phyloP scores from a whole-genome alignment of 2,797 vertebrate species.

The Falco berigora region DNA sequence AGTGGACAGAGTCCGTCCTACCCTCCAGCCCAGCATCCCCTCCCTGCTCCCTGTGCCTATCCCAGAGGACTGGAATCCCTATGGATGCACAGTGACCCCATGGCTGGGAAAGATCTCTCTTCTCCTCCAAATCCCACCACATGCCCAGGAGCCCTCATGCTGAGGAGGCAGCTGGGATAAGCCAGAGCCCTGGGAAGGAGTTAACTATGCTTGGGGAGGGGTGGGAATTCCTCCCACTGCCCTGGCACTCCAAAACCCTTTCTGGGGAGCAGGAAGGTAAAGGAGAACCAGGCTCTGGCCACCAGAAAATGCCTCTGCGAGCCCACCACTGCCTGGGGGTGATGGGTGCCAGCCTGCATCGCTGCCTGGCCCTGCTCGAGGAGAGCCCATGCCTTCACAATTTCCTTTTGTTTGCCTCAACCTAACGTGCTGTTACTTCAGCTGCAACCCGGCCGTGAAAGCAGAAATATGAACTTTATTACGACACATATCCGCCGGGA shows the following conservation, averaged over 20 bases:
- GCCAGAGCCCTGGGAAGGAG: background rate
- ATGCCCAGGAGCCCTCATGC: accelerated
- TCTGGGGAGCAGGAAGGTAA: background rate
- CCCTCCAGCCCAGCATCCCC: background rate
- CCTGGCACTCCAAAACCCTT: background rate
- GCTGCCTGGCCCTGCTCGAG: background rate
- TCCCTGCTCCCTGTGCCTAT: background rate
- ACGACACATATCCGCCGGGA: background rate
- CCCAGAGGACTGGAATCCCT: background rate
- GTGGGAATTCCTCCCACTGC: background rate
- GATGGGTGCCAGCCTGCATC: background rate
- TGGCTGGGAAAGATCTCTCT: background rate
- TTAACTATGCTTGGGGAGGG: background rate
- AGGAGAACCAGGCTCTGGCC: background rate
- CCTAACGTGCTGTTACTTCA: background rate
- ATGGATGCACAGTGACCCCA: background rate
- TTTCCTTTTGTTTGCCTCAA: background rate
- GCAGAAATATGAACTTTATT: background rate
- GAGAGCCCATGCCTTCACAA: background rate
- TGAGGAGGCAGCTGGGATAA: background rate
- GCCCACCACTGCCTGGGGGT: accelerated
- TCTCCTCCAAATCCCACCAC: background rate
- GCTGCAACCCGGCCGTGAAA: background rate
- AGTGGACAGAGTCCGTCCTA: background rate
- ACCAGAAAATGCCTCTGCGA: background rate